These are phyloP conservation scores for Lucifuga dentata DNA, from an alignment of 2,113 vertebrate genomes.

Conservation along the genomic window DNA sequence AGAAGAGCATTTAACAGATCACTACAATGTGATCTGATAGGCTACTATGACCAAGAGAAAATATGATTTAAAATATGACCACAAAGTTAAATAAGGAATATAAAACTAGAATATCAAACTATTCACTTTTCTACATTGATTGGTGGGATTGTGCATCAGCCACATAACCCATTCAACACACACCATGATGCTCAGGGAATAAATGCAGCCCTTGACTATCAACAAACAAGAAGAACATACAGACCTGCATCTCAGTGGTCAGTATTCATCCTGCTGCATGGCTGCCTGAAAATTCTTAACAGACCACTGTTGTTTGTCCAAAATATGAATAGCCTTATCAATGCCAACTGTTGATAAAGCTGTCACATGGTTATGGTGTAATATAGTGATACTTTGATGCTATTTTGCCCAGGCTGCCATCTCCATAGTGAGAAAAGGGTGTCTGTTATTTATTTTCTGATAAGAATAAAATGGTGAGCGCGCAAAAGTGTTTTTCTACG, in stretches of 20 bases:
- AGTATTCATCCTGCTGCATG: slow-evolving; percentile 29
- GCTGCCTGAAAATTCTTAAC: slow-evolving; percentile 14
- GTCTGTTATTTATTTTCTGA: slow-evolving; percentile 37
- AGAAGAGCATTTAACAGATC: too few species aligned
- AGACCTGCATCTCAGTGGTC: slow-evolving; percentile 41
- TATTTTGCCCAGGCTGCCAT: not conserved
- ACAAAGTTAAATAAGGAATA: too few species aligned
- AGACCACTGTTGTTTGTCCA: slow-evolving; percentile 43
- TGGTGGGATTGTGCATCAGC: slow-evolving; percentile 3
- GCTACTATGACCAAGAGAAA: too few species aligned
- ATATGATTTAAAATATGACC: too few species aligned
- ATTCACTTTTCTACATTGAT: slow-evolving; percentile 3
- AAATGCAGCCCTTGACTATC: slow-evolving; percentile 32
- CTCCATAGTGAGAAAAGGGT: slow-evolving; percentile 4
- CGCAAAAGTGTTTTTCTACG: not conserved
- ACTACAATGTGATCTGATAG: too few species aligned
- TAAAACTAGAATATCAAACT: not conserved
- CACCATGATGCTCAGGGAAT: slow-evolving; percentile 19
- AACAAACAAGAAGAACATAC: slow-evolving; percentile 34
- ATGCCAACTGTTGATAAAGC: slow-evolving; percentile 25
- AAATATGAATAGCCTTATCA: slow-evolving; percentile 29
- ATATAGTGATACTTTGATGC: slow-evolving; percentile 29
- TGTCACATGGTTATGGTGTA: slow-evolving; percentile 29
- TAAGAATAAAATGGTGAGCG: not conserved
- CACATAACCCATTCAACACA: slow-evolving; percentile 17